A percentile compares a stretch with the other conserved stretches of the same genome.
Conservation (phyloP, 2,113 vertebrate genomes). For the Mesitornis unicolor region DNA sequence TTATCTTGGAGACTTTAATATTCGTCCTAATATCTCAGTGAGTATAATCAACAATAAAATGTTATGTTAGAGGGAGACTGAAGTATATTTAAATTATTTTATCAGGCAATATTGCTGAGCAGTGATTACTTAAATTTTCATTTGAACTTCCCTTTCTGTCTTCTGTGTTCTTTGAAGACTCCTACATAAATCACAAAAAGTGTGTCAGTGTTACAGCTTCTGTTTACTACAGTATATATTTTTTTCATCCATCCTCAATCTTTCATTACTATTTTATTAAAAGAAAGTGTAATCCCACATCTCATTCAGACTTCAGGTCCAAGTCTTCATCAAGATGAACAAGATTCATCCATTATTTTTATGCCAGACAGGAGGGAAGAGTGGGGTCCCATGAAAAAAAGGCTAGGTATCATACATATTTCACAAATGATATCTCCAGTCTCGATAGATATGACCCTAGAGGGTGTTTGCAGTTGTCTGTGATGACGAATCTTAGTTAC, state of each 20-base stretch:
- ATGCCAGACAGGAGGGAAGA: background rate
- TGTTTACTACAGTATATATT: background rate
- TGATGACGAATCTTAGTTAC: background rate
- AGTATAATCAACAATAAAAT: background rate
- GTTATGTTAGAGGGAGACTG: background rate
- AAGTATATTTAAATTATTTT: background rate
- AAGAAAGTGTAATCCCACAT: background rate
- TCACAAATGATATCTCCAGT: background rate
- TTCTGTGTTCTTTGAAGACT: background rate
- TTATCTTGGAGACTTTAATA: background rate
- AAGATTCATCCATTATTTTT: background rate
- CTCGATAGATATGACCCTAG: background rate
- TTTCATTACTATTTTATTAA: background rate
- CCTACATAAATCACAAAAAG: background rate
- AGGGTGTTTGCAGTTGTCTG: background rate
- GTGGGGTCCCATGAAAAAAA: background rate
- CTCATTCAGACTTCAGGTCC: background rate
- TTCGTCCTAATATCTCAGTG: background rate
- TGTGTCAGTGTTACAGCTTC: background rate
- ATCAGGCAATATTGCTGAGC: background rate
- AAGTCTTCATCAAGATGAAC: background rate
- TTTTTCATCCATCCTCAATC: background rate
- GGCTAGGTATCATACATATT: background rate
- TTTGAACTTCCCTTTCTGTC: background rate
- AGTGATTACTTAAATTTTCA: background rate